Conservation (phyloP, 2,797 vertebrate genomes). For the Atherinosoma microstoma region DNA sequence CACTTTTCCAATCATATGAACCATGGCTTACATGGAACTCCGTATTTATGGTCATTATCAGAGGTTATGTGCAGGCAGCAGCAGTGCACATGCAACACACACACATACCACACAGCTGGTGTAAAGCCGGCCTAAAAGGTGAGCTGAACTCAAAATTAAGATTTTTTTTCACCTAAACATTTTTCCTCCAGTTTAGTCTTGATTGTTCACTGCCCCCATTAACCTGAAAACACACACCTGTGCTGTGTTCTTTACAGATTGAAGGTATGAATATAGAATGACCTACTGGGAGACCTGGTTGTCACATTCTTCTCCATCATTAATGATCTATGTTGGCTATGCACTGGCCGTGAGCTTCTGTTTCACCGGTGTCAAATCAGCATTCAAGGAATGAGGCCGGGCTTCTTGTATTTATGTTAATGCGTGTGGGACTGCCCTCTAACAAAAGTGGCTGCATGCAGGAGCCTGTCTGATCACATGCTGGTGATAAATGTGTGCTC, state of each 20-base stretch:
- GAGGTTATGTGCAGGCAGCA: not conserved
- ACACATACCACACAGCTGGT: not conserved
- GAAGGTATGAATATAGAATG: not conserved
- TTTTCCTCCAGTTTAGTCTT: not conserved
- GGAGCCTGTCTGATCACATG: slow-evolving; percentile 11
- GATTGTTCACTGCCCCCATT: not conserved
- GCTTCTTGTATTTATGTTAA: not conserved
- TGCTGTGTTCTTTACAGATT: slow-evolving; percentile 1
- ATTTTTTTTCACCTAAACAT: not conserved
- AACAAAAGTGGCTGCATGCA: not conserved
- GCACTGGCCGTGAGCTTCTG: not conserved
- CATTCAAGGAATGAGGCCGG: slow-evolving; percentile 6
- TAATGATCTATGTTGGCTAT: not conserved
- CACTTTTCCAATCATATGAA: not conserved
- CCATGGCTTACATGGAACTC: not conserved
- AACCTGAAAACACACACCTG: not conserved
- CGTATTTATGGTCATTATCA: not conserved
- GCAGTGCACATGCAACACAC: not conserved
- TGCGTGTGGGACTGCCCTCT: not conserved
- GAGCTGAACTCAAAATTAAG: not conserved
- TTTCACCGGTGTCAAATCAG: not conserved
- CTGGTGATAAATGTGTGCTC: slow-evolving; percentile 8
- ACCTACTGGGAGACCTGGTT: not conserved
- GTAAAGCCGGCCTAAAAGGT: not conserved
- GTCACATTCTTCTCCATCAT: not conserved